A percentile compares a stretch with the other conserved stretches of the same genome.
Conservation (phyloP, 2,113 vertebrate genomes). For the Speoplatyrhinus poulsoni region DNA sequence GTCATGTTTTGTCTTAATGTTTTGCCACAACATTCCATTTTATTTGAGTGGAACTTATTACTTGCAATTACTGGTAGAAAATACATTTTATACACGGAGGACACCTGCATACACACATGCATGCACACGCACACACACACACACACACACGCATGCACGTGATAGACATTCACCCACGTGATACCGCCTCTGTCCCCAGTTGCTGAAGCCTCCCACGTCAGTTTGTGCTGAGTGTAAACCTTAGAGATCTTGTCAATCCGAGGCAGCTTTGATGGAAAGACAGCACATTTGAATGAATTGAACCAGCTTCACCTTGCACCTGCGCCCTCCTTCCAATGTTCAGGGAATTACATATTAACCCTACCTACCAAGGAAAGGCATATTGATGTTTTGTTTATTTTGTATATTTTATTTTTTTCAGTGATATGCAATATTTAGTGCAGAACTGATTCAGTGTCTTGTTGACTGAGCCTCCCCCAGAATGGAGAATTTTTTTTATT, state of each 20-base stretch:
- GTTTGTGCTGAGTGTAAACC: slow-evolving; percentile 22
- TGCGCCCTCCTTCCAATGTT: not conserved
- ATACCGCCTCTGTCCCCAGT: slow-evolving; percentile 6
- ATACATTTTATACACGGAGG: not conserved
- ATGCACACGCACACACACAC: not conserved
- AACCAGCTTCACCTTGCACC: slow-evolving; percentile 18
- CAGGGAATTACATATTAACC: slow-evolving; percentile 32
- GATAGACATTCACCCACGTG: not conserved
- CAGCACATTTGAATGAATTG: slow-evolving; percentile 37
- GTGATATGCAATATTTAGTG: slow-evolving; percentile 22
- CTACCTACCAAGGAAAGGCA: not conserved
- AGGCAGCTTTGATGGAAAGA: slow-evolving; percentile 32
- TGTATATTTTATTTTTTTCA: not conserved
- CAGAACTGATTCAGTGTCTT: slow-evolving; percentile 5
- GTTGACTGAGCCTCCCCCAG: slow-evolving; percentile 8
- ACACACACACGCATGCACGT: not conserved
- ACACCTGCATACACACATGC: not conserved
- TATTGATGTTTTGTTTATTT: slow-evolving; percentile 35
- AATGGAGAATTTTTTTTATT: slow-evolving; percentile 14
- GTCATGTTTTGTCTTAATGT: too few species aligned
- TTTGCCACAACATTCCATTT: too few species aligned
- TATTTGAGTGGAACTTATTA: not conserved
- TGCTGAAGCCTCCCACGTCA: slow-evolving; percentile 7
- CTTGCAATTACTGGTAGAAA: not conserved
- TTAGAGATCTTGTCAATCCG: not conserved